These are phyloP conservation scores for Jacana jacana DNA, from an alignment of 2,113 vertebrate species.

Conservation along the genomic window DNA sequence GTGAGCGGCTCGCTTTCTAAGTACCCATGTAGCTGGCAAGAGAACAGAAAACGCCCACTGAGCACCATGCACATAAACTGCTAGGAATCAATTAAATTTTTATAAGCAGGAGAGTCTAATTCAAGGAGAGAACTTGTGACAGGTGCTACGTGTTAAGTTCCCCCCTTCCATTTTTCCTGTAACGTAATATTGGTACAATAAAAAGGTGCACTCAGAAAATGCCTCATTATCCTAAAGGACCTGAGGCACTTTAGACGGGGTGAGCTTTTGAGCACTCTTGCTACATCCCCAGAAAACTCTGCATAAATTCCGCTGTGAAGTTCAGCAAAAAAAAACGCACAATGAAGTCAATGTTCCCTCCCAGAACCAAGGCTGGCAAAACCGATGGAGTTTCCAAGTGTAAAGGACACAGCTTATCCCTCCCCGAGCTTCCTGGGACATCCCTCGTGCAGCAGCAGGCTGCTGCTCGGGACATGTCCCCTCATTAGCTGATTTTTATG, in stretches of 20 bases:
- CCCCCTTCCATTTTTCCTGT: background rate
- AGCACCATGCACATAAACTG: constrained; percentile 52
- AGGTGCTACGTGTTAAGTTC: constrained; percentile 56
- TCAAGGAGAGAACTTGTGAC: constrained; percentile 51
- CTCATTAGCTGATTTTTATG: constrained; percentile 18
- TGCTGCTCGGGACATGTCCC: background rate
- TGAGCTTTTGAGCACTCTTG: background rate
- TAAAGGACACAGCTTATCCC: background rate
- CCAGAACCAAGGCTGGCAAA: background rate
- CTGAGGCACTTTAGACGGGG: constrained; percentile 3
- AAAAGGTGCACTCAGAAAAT: constrained; percentile 60
- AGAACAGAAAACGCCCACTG: constrained; percentile 81
- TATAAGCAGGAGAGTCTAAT: constrained; percentile 34
- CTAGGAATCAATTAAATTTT: constrained; percentile 52
- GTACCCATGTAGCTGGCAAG: constrained; percentile 90
- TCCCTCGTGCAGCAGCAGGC: background rate
- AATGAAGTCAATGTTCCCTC: background rate
- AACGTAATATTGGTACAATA: constrained; percentile 54
- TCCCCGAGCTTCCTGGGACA: background rate
- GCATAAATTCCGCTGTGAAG: background rate
- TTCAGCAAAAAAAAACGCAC: background rate
- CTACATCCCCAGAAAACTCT: background rate
- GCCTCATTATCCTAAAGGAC: constrained; percentile 52
- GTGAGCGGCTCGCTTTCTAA: constrained; percentile 92
- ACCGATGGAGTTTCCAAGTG: fast-evolving